phyloP scores from a whole-genome alignment of 2,113 vertebrate species.

The Cercocebus atys region DNA sequence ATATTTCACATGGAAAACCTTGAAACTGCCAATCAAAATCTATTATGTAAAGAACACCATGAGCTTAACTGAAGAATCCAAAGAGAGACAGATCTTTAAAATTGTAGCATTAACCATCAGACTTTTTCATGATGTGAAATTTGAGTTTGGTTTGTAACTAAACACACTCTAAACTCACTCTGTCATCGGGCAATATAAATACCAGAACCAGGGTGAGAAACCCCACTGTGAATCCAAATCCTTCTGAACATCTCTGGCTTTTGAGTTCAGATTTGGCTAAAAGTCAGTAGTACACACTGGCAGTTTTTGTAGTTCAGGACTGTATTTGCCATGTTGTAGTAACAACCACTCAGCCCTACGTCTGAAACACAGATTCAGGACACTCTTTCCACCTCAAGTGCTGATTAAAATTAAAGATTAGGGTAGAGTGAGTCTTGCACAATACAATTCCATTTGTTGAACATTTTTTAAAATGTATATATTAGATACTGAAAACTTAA shows the following conservation, averaged over 20 bases:
- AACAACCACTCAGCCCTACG: conserved; percentile 51
- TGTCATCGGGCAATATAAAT: conserved; percentile 4
- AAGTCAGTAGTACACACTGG: background rate
- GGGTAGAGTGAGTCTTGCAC: conserved; percentile 79
- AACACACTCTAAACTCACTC: conserved; percentile 20
- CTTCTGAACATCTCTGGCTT: conserved; percentile 1
- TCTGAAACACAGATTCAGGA: conserved; percentile 68
- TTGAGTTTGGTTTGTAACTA: background rate
- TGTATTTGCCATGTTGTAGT: conserved; percentile 41
- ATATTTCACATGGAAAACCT: conserved; percentile 20
- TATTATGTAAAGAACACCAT: background rate
- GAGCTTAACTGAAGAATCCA: background rate
- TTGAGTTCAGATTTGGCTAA: conserved; percentile 6
- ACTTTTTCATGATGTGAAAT: background rate
- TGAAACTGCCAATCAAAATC: conserved; percentile 68
- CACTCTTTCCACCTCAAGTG: conserved; percentile 77
- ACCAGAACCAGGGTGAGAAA: conserved; percentile 60
- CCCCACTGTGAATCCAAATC: conserved; percentile 57
- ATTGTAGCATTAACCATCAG: background rate
- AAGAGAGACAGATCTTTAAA: conserved; percentile 19
- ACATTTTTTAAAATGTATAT: conserved; percentile 76
- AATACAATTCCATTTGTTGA: conserved; percentile 74
- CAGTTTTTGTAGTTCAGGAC: conserved; percentile 26
- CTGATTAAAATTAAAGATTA: conserved; percentile 73
- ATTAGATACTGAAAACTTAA: conserved; percentile 74